Evolutionary conservation across 2,888 invertebrate species (phyloP).

Genomic region (Formica aserva): DNA sequence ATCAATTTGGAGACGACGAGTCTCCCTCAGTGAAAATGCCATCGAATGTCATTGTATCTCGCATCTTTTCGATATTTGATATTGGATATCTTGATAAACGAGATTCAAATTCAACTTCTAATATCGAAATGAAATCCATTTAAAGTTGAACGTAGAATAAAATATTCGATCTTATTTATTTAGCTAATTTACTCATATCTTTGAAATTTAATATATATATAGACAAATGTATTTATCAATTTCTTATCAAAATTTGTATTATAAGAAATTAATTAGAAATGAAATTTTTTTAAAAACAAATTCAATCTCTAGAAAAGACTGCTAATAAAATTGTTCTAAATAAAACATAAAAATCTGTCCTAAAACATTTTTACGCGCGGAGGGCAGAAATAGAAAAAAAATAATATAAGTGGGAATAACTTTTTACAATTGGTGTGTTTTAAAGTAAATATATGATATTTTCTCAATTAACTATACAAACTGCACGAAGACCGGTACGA

Average conservation of each 20-base stretch:
- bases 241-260: not conserved
- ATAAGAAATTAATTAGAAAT: not conserved
- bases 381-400: not conserved
- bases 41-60: not conserved
- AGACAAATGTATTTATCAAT: not conserved
- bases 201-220: not conserved
- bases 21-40: not conserved
- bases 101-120: not conserved
- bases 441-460: not conserved
- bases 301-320: not conserved
- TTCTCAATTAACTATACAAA: slow-evolving; percentile 19
- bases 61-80: not conserved
- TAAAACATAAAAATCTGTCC: not conserved
- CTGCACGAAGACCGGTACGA: not conserved
- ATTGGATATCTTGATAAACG: not conserved
- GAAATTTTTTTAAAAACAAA: not conserved
- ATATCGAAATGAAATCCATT: not conserved
- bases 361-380: not conserved
- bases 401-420: not conserved
- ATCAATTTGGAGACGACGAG: not conserved
- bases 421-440: not conserved
- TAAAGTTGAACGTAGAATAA: not conserved
- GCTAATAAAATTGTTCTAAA: not conserved
- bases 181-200: not conserved
- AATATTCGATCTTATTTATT: not conserved